Percentiles rank a stretch among this genome's conserved stretches.
These are phyloP conservation scores for Tragulus kanchil DNA, from an alignment of 2,113 vertebrate species.

Conservation along the genomic window DNA sequence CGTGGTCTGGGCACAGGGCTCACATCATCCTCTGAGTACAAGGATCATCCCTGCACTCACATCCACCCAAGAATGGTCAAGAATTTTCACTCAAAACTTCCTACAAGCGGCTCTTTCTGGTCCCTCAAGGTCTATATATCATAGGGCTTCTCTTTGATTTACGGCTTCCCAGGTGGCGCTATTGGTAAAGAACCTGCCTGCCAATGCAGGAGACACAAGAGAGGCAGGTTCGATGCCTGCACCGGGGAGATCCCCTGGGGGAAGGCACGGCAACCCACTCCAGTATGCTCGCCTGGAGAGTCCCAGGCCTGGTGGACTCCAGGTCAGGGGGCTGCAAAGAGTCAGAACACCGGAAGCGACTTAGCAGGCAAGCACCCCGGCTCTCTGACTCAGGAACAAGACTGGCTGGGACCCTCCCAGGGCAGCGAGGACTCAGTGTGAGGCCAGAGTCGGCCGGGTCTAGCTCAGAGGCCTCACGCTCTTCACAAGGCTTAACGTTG, in stretches of 20 bases:
- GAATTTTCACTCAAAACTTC: not conserved
- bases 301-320: not conserved
- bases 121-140: not conserved
- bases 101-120: not conserved
- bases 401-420: rapidly evolving
- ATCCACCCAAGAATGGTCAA: not conserved
- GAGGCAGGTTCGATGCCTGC: not conserved
- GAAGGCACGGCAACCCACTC: not conserved
- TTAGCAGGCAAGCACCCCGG: not conserved
- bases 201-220: not conserved
- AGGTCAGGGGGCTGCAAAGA: not conserved
- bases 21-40: not conserved
- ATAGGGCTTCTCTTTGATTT: not conserved
- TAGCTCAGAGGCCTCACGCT: rapidly evolving
- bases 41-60: not conserved
- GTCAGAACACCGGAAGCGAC: not conserved
- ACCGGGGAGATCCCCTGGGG: not conserved
- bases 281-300: not conserved
- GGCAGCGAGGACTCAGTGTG: rapidly evolving
- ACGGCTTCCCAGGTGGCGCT: not conserved
- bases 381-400: not conserved
- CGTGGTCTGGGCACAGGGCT: not conserved
- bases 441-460: rapidly evolving
- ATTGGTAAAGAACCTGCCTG: not conserved
- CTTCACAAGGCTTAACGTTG: rapidly evolving